phyloP scores from a whole-genome alignment of 1,140 invertebrate species.

The Penaeus vannamei region DNA sequence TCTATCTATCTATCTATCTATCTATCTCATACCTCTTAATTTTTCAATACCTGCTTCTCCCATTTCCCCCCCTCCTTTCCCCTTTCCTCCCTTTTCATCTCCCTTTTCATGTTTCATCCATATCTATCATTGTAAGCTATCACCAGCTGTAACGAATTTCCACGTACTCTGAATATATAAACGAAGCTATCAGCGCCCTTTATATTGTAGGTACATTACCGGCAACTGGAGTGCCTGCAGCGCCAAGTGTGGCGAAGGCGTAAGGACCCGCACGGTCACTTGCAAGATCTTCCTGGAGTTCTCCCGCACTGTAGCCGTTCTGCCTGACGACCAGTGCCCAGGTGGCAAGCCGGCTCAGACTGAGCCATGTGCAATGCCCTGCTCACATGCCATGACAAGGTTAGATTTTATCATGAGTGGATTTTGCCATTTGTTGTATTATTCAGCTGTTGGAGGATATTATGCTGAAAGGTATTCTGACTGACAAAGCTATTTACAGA shows the following conservation, averaged over 20 bases:
- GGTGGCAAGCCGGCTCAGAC: constrained; percentile 85
- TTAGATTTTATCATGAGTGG: neutral
- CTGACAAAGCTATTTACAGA: neutral
- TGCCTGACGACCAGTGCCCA: constrained; percentile 90
- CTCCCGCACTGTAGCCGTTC: constrained; percentile 85
- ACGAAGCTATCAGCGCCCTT: neutral
- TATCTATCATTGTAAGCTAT: neutral
- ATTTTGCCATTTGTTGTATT: no score
- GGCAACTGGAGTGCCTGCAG: constrained; percentile 91
- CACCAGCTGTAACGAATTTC: neutral
- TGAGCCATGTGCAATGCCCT: constrained; percentile 85
- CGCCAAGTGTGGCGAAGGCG: constrained; percentile 90
- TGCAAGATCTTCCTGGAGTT: constrained; percentile 96
- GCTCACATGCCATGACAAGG: constrained; percentile 73
- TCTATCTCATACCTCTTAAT: no score
- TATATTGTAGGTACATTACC: constrained; percentile 78
- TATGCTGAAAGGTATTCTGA: neutral
- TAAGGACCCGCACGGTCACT: constrained; percentile 83
- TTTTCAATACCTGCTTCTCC: no score
- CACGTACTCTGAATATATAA: neutral
- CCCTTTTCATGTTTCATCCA: no score
- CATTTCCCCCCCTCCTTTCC: no score
- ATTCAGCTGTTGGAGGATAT: no score
- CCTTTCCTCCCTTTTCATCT: neutral
- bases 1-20: no score